A percentile compares a stretch with the other conserved stretches of the same genome.
Evolutionary conservation across 2,113 vertebrate species (phyloP).

Genomic region (human): DNA sequence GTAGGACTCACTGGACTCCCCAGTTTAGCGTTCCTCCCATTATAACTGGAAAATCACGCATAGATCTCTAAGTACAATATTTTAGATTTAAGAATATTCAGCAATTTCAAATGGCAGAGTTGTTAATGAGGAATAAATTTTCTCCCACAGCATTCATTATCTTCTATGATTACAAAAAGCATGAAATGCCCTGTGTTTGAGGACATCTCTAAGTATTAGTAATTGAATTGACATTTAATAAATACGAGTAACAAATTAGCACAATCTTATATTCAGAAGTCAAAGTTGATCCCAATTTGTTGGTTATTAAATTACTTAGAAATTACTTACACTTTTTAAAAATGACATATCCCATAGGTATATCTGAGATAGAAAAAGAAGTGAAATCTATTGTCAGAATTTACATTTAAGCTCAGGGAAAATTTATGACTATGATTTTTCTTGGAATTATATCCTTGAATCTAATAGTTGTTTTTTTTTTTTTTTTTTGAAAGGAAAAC

Average conservation of each 20-base stretch:
- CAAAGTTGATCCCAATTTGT: conserved; percentile 18
- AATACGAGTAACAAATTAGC: conserved; percentile 36
- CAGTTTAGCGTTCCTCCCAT: not conserved
- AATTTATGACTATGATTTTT: not conserved
- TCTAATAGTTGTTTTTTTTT: not conserved
- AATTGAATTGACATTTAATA: conserved; percentile 56
- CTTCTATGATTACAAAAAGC: conserved; percentile 57
- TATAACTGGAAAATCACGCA: not conserved
- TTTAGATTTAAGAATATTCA: conserved; percentile 36
- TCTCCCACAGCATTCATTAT: conserved; percentile 34
- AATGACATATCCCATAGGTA: not conserved
- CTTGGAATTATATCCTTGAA: not conserved
- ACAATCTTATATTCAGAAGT: conserved; percentile 12
- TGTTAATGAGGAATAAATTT: conserved; percentile 63
- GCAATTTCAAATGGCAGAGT: conserved; percentile 49
- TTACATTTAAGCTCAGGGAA: not conserved
- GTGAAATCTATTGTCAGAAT: conserved; percentile 23
- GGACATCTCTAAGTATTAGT: conserved; percentile 47
- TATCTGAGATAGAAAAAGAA: not conserved
- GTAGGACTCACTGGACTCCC: not conserved
- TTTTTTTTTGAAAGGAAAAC: not conserved
- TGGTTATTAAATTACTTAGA: conserved; percentile 11
- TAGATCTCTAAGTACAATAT: not conserved
- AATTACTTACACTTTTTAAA: not conserved
- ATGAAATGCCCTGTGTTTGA: conserved; percentile 48